phyloP scores from a whole-genome alignment of 2,797 vertebrate species.

The Arrhamphus sclerolepis region DNA sequence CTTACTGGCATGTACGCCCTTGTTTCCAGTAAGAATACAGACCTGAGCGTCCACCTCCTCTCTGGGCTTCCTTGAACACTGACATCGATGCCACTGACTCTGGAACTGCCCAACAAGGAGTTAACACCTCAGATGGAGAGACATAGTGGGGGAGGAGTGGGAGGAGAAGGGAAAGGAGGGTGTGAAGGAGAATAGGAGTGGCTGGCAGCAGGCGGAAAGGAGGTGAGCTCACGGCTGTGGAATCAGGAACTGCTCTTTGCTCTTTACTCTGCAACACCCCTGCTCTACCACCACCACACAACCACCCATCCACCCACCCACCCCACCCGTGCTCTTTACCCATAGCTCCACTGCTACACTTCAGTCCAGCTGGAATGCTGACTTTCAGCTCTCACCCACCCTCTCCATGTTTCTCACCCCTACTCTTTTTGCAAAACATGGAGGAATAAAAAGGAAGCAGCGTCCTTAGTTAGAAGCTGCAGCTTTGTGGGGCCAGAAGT shows the following conservation, averaged over 20 bases:
- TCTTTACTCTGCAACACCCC: conserved; percentile 74
- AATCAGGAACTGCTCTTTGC: conserved; percentile 79
- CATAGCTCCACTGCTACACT: conserved; percentile 57
- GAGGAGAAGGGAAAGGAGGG: conserved; percentile 66
- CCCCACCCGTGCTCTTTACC: conserved; percentile 56
- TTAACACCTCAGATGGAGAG: conserved; percentile 73
- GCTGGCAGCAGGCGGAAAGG: conserved; percentile 71
- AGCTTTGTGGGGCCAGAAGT: conserved; percentile 26
- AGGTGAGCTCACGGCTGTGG: conserved; percentile 82
- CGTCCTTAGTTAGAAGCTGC: conserved; percentile 24
- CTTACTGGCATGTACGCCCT: conserved; percentile 53
- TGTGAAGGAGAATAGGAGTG: conserved; percentile 76
- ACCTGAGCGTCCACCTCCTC: conserved; percentile 50
- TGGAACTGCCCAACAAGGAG: conserved; percentile 70
- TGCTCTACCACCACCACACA: conserved; percentile 64
- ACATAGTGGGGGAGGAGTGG: conserved; percentile 62
- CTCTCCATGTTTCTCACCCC: conserved; percentile 43
- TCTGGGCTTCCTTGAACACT: conserved; percentile 28
- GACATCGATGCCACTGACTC: conserved; percentile 36
- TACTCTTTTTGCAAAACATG: conserved; percentile 38
- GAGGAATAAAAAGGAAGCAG: conserved; percentile 27
- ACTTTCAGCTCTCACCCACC: conserved; percentile 55
- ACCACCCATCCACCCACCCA: conserved; percentile 71
- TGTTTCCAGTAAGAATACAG: conserved; percentile 66
- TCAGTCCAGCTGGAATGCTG: conserved; percentile 67